Percentiles rank a stretch among this genome's conserved stretches.
These are phyloP conservation scores for Schrankia costaestrigalis DNA, from an alignment of 2,888 invertebrate genomes.

Conservation along the genomic window DNA sequence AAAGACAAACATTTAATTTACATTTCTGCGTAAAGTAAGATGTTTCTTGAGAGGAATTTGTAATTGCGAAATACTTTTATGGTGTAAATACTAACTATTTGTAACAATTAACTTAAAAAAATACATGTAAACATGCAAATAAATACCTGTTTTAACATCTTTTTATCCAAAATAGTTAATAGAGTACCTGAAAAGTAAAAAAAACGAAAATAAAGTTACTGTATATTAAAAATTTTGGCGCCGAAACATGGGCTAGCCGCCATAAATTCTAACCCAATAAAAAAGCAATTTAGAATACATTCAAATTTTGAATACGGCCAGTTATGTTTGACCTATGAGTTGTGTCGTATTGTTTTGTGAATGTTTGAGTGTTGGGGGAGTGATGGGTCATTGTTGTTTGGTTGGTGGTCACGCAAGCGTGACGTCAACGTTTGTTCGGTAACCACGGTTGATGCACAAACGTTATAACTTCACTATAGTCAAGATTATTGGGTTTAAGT, in stretches of 20 bases:
- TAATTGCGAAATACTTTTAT: slow-evolving; percentile 4
- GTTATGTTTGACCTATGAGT: slow-evolving; percentile 29
- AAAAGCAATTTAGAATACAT: slow-evolving; percentile 76
- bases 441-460: slow-evolving; percentile 68
- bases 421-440: slow-evolving; percentile 75
- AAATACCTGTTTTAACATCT: slow-evolving; percentile 22
- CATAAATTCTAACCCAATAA: slow-evolving; percentile 76
- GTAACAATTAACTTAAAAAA: no score
- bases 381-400: slow-evolving; percentile 34
- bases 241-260: slow-evolving; percentile 58
- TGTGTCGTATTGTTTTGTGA: slow-evolving; percentile 20
- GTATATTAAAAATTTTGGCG: slow-evolving; percentile 57
- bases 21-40: slow-evolving; percentile 2
- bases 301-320: slow-evolving; percentile 62
- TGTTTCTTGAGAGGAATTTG: slow-evolving; percentile 1
- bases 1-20: slow-evolving; percentile 1
- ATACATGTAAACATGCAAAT: slow-evolving; percentile 27
- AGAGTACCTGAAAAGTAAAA: slow-evolving; percentile 28
- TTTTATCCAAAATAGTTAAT: slow-evolving; percentile 13
- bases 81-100: slow-evolving; percentile 4
- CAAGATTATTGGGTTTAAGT: slow-evolving; percentile 56
- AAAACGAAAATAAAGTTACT: slow-evolving; percentile 41
- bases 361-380: slow-evolving; percentile 32
- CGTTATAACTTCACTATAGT: slow-evolving; percentile 38
- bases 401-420: slow-evolving; percentile 56